phyloP scores from a whole-genome alignment of 1,140 invertebrate genomes.

The Lanistes nyassanus region DNA sequence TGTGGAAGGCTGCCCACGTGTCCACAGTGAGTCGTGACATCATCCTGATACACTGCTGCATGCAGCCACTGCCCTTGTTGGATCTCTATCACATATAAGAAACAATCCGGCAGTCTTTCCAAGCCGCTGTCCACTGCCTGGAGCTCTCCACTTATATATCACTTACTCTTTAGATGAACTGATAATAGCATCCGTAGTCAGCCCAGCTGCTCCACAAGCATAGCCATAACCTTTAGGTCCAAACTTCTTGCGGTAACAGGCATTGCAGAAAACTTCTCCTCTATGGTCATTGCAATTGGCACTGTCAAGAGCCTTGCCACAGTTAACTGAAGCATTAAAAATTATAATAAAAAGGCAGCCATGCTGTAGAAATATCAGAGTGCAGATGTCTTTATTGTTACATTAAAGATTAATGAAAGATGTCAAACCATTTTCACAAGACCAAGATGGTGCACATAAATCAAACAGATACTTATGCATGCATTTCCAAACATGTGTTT shows the following conservation, averaged over 20 bases:
- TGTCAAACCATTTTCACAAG: neutral
- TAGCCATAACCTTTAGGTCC: constrained; percentile 73
- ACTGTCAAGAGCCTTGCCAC: constrained; percentile 91
- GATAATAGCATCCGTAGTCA: constrained; percentile 85
- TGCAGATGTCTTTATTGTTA: neutral
- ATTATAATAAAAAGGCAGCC: neutral
- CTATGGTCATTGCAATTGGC: constrained; percentile 94
- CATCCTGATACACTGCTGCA: no score
- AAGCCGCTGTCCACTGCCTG: no score
- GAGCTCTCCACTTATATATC: no score
- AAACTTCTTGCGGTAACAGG: constrained; percentile 91
- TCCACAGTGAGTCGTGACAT: no score
- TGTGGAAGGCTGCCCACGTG: no score
- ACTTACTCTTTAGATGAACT: neutral
- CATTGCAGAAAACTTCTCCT: constrained; percentile 92
- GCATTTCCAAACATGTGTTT: neutral
- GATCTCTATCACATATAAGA: no score
- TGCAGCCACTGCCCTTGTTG: no score
- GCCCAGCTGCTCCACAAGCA: constrained; percentile 84
- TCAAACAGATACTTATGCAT: neutral
- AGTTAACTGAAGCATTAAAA: constrained; percentile 70
- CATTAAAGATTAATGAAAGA: no score
- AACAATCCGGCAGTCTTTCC: no score
- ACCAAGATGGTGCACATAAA: neutral
- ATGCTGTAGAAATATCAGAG: neutral